Base-by-base conservation (phyloP, 2,888 invertebrate genomes). In the Eilema griseolum region DNA sequence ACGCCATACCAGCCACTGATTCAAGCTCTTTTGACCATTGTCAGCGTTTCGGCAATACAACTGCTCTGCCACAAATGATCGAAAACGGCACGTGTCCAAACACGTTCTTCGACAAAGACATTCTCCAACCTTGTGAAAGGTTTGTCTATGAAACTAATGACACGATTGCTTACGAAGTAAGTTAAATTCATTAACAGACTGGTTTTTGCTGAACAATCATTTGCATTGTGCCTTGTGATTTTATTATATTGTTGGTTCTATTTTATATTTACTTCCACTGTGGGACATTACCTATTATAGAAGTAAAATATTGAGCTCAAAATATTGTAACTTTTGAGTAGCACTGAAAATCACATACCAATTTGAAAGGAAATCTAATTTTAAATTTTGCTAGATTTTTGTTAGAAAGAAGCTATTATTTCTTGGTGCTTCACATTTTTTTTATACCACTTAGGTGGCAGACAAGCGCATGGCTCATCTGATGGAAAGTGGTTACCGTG, bases 91-190 rank as follows among this genome's bases (percentile, higher is more conserved):
- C 73, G n/a, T 94, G 94, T 66, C 91, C 93, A 0, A 88, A 88
- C 0, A 71, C 74, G 0, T 85, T 90, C 70, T 94, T 94, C 73
- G 28, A 28, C 31, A 31, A 24, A 24, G 57, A 88, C 88, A 72
- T 33, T 0, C 66, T 83, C 8, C 74, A 86, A 10, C 69, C 75
- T 0, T 95, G 94, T 70, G 87, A 91, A 0, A 77, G 83, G 8
- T 89, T 87, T 63, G 88, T 94, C 1, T 94, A 92, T 67, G 87
- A 92, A 75, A 89, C 89, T 28, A 90, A 88, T 0, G 77, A 92
- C 28, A 88, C 90, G 16, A 89, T 94, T 0, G 95, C 92, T 0
- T 93, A 93, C 72, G 93, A 93, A 76, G 94, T 92, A 69, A 90
- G 93, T 65, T 31, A 12, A 16, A 31, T n/a, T 12, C n/a, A 37